Evolutionary conservation across 2,113 vertebrate species (phyloP), one percentile per base, ranked within the genome.

Genomic region (Oxyura jamaicensis): DNA sequence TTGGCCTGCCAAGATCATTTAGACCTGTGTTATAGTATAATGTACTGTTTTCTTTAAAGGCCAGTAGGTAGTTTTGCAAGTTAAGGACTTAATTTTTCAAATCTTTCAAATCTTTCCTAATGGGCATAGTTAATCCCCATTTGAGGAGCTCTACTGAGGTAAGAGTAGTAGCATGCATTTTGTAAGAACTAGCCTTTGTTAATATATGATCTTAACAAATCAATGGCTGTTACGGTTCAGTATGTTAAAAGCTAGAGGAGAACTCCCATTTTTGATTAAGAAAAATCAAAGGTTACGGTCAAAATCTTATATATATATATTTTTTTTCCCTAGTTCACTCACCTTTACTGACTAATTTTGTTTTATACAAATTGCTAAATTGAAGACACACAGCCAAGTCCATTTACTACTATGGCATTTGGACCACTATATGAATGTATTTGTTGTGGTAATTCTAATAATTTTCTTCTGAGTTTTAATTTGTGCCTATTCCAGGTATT

Each of bases 381-480:
- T 92, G 50, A 74, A 79, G 44, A 86, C 55, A 44, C 67, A 26
- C 2, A 6, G 65, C 23, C 52, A 86, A 39, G 28, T 58, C 48
- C 39, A 48, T 79, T 88, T 79, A 36, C n/a, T 87, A 44, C 82
- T 95, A 39, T 56, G 55, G 42, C 48, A 58, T 60, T 91, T 35
- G 35, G 33, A 31, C 6, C 5, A 46, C 46, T 59, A 84, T 58
- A 81, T 65, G 58, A 56, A 76, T 71, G 48, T 60, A 76, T 26
- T 65, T 17, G 28, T 53, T 77, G 41, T 46, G 60, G 59, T 67
- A 78, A 78, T 84, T 92, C 46, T 50, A 84, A 83, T 13, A 3
- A 42, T 86, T 85, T 93, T 88, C 80, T 48, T 48, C 22, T 22
- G 67, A 85, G 91, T 35, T 86, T 93, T 83, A 28, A 74, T 91